Evolutionary conservation across 1,140 invertebrate genomes (phyloP), one percentile per base, ranked within the genome.

Genomic region (Nasonia longicornis): DNA sequence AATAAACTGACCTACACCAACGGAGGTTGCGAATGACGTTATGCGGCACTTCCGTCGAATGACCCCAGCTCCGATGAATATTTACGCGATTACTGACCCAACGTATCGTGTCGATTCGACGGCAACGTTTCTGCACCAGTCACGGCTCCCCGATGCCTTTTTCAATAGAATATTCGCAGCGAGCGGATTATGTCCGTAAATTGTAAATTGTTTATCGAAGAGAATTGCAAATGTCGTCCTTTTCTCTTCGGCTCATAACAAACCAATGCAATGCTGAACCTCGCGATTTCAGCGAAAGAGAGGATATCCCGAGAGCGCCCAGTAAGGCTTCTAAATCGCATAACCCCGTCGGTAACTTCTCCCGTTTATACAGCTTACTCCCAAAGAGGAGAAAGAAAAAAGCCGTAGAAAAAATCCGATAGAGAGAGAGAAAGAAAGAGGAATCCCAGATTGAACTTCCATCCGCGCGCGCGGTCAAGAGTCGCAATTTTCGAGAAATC

Each of bases 1-100:
- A 69, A 86, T 86, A 86, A 87, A 88, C 87, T 88, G 86, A 88
- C 87, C 87, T 87, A 87, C 86, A 87, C 86, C 85, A 88, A 89
- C 83, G 79, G 66, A 75, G n/a, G 69, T 42, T 4, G n/a, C 38
- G 58, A 31, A 74, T n/a, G 38, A 74, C 84, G 85, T 84, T 86
- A 86, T 87, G 86, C 87, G 83, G 83, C 81, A 87, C 87, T 88
- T 87, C 86, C 88, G 85, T 85, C 85, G 86, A 87, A 81, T 86
- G 87, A 88, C 87, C 87, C 86, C 85, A 84, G 84, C 73, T 81
- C 35, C 82, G 83, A 87, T 89, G 87, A 88, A 89, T 88, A 89
- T 87, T 88, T 86, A 88, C 86, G 84, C 84, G 84, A 83, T 82
- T 86, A 84, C 85, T 82, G 75, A 81, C 78, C 77, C 73, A 76